Base-by-base conservation (phyloP, 64 coral and sea anemone species). In the Anthopleura sola region DNA sequence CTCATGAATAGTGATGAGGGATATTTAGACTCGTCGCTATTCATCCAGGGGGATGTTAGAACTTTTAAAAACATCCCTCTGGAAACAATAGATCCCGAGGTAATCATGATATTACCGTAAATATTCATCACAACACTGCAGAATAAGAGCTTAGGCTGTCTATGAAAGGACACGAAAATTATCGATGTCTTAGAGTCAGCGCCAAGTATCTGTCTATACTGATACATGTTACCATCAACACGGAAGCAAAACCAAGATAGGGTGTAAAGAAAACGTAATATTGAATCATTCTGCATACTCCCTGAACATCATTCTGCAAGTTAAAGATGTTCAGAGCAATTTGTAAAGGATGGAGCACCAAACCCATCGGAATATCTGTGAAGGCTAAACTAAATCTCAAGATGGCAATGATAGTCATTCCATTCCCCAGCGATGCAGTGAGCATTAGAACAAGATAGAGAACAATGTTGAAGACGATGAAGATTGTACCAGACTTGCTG, bases 181-280 rank as follows among this genome's bases (percentile, higher is more conserved):
- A n/a, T n/a, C n/a, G n/a, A n/a, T n/a, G n/a, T 40, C 76, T 79
- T 48, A 46, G 37, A 44, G n/a, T 79, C 2, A 79, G 36, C 16
- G 76, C 76, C 38, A 79, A 79, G 44, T 79, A 79, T 28, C 76
- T 79, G 76, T 79, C 76, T 21, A 79, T 79, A 48, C 76, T 79
- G 36, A 79, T 79, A 26, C 24, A 79, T 11, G 44, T 79, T 5
- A 44, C 44, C 76, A 47, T 79, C 6, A 79, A 0, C 0, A 79
- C 0, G 0, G 76, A 38, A 6, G 3, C 0, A 0, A 32, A 32
- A 33, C 26, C 66, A 71, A 71, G 28, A 10, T 12, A 71, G 8
- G 13, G 9, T 14, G 13, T 3, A 6, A 71, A 15, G 10, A 12
- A 32, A 10, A 28, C 1, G 3, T 14, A 71, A 14, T 1, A 9